Base-by-base conservation (phyloP, 1,140 invertebrate genomes). In the Heliothis subflexa region DNA sequence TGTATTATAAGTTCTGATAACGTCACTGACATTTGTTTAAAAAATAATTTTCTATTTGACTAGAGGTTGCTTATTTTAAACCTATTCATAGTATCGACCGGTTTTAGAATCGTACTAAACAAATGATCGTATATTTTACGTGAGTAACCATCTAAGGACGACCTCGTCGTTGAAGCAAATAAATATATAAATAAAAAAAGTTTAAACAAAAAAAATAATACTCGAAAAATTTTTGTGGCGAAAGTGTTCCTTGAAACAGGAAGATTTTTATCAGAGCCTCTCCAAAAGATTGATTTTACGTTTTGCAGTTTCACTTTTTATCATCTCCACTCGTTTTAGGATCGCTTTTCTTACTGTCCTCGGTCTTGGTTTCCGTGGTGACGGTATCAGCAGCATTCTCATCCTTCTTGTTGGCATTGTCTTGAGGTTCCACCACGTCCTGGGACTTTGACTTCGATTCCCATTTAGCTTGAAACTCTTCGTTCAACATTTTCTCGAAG, bases 21-120 rank as follows among this genome's bases (percentile, higher is more conserved):
- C 89, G 81, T 81, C 90, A 93, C 92, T 89, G 90, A 93, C 92
- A 93, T 94, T 93, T 93, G 78, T 81, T 85, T 86, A 87, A 89
- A 88, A 90, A 88, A 84, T 79, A 84, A 85, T 79, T 81, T 74
- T 81, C 79, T 81, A 74, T 80, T 88, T 92, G 91, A 93, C 91
- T 93, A 93, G 91, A 93, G 78, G 78, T 84, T 85, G 83, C 78
- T 85, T 85, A 86, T 83, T 78, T 78, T 78, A 68, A 78, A 64
- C 47, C 66, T 81, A 80, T 75, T 80, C 61, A 47, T 66, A 68
- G 49, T 18, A 54, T 55, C 28, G 28, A 66, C 50, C 28, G 68
- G 49, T 66, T 83, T 50, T n/a, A 78, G 55, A 64, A 73, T 54
- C 21, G 61, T 21, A 55, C 33, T 78, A 78, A 18, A 74, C n/a